phyloP scores from a whole-genome alignment of 2,113 vertebrate species.

The Seriola aureovittata region DNA sequence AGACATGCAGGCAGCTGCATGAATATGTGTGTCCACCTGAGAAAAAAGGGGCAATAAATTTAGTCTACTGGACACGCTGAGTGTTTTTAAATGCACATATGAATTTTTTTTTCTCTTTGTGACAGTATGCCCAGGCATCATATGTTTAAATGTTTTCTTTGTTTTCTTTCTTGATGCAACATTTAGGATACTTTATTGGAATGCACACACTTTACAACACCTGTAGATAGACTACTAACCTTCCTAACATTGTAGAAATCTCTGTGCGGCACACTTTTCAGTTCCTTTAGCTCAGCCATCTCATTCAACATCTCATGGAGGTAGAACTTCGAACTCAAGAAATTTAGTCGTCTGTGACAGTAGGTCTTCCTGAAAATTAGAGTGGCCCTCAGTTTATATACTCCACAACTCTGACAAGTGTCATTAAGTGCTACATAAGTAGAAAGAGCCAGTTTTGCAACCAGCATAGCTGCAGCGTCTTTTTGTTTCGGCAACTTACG shows the following conservation, averaged over 20 bases:
- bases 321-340: conserved; percentile 96
- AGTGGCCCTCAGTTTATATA: background rate
- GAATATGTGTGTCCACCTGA: conserved; percentile 98
- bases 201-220: no score
- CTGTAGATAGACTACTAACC: conserved; percentile 77
- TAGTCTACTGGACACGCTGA: background rate
- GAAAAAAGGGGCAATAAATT: conserved; percentile 4
- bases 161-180: background rate
- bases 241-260: conserved; percentile 99
- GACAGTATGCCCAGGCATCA: background rate
- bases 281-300: conserved; percentile 95
- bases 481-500: conserved; percentile 84
- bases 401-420: background rate
- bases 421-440: background rate
- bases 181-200: background rate
- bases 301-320: conserved; percentile 98
- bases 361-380: conserved; percentile 91
- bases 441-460: background rate
- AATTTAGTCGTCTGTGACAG: conserved; percentile 95
- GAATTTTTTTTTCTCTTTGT: background rate
- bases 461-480: background rate
- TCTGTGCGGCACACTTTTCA: conserved; percentile 95
- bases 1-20: conserved; percentile 98
- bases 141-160: background rate
- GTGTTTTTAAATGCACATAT: background rate